Conservation (phyloP, 2,797 vertebrate genomes). For the Melanotaenia trifasciata region DNA sequence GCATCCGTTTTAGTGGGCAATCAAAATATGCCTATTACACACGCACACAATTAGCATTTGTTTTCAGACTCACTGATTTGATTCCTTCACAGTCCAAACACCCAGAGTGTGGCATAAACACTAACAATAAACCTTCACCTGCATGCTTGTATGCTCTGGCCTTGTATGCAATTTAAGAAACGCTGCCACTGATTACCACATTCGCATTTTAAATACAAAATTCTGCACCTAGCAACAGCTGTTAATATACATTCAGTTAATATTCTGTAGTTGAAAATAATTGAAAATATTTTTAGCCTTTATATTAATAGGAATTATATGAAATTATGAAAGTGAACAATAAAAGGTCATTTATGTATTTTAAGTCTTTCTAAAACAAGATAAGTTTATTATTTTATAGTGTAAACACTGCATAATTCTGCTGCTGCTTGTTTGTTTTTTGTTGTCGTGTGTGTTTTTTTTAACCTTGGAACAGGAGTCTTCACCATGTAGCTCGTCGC, state of each 20-base stretch:
- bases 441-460: too few species aligned
- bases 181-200: neutral
- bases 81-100: neutral
- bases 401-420: too few species aligned
- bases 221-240: neutral
- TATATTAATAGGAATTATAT: neutral
- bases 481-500: too few species aligned
- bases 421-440: too few species aligned
- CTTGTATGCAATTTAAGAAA: neutral
- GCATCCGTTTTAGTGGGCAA: slow-evolving; percentile 4
- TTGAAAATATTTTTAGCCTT: neutral
- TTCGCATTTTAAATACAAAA: neutral
- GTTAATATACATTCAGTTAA: neutral
- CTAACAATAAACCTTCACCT: neutral
- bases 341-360: too few species aligned
- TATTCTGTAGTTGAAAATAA: neutral
- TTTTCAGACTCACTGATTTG: neutral
- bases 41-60: slow-evolving; percentile 1
- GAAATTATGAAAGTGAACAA: neutral
- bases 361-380: too few species aligned
- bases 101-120: neutral
- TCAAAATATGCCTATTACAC: slow-evolving; percentile 4
- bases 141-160: neutral
- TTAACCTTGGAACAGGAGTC: too few species aligned
- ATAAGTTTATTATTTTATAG: too few species aligned